Percentiles rank a stretch among this genome's conserved stretches.
These are phyloP conservation scores for Platynereis dumerilii DNA, from an alignment of 2,888 invertebrate genomes.

Conservation along the genomic window DNA sequence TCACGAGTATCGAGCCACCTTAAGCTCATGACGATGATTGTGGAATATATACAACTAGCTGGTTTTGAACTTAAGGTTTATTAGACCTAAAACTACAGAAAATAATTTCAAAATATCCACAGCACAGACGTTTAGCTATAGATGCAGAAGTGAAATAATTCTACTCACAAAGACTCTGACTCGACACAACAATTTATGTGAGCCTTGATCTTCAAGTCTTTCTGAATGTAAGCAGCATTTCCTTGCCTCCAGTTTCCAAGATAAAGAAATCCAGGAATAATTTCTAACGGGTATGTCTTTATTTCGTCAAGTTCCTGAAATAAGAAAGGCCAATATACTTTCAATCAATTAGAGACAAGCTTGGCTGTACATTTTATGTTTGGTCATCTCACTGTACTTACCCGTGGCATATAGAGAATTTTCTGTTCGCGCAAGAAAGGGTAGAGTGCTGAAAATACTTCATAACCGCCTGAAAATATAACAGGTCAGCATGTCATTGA, in stretches of 20 bases:
- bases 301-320: conserved; percentile 60
- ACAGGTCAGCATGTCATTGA: background rate
- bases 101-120: no score
- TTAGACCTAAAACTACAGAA: no score
- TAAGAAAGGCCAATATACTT: background rate
- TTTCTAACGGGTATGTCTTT: conserved; percentile 60
- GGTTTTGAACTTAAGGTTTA: no score
- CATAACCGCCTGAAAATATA: conserved; percentile 56
- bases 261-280: conserved; percentile 58
- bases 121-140: no score
- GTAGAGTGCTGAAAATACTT: conserved; percentile 61
- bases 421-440: conserved; percentile 63
- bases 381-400: conserved; percentile 43
- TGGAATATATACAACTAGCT: no score
- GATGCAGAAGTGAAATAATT: no score
- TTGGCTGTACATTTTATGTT: no score
- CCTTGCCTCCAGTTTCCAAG: conserved; percentile 60
- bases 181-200: conserved; percentile 59
- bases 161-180: conserved; percentile 55
- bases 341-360: no score
- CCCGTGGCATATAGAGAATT: conserved; percentile 62
- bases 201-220: conserved; percentile 60
- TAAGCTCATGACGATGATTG: no score
- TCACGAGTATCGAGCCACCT: no score
- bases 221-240: conserved; percentile 57